These are phyloP conservation scores for Caenorhabditis sp. DNA, from an alignment of 2,888 invertebrate genomes.

Conservation along the genomic window DNA sequence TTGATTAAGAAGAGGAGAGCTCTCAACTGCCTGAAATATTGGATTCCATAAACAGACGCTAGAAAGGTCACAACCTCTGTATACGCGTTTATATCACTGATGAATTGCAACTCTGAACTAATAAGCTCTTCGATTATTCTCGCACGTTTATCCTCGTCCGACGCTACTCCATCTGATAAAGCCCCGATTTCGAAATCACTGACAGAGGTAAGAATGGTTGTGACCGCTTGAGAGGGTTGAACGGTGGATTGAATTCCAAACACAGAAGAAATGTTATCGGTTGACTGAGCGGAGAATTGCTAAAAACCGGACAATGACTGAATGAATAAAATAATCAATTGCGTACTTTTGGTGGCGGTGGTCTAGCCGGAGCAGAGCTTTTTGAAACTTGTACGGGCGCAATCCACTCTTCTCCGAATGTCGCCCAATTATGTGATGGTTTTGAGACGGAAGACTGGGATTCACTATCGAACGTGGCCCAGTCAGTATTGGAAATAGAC, in stretches of 20 bases:
- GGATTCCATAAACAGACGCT: neutral
- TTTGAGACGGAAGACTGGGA: constrained; percentile 5
- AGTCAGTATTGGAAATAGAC: constrained; percentile 5
- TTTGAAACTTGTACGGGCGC: constrained; percentile 46
- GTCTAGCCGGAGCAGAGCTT: constrained; percentile 58
- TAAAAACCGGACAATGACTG: no score
- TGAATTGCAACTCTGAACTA: constrained; percentile 61
- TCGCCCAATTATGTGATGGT: constrained; percentile 53
- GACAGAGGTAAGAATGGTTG: constrained; percentile 2
- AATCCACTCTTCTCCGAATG: constrained; percentile 63
- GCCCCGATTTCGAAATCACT: constrained; percentile 45
- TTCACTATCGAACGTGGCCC: constrained; percentile 31
- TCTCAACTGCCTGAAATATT: constrained; percentile 61
- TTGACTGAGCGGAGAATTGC: no score
- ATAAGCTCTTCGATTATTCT: constrained; percentile 61
- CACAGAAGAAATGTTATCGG: constrained; percentile 41
- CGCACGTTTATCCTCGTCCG: constrained; percentile 45
- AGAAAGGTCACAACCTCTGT: constrained; percentile 40
- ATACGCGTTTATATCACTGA: constrained; percentile 60
- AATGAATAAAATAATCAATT: no score
- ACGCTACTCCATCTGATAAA: constrained; percentile 30
- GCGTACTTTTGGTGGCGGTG: constrained; percentile 64
- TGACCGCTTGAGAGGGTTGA: neutral
- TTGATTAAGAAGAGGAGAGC: constrained; percentile 40
- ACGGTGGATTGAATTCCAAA: no score